Evolutionary conservation across 2,888 invertebrate species (phyloP).

Genomic region (Aplocera efformata): DNA sequence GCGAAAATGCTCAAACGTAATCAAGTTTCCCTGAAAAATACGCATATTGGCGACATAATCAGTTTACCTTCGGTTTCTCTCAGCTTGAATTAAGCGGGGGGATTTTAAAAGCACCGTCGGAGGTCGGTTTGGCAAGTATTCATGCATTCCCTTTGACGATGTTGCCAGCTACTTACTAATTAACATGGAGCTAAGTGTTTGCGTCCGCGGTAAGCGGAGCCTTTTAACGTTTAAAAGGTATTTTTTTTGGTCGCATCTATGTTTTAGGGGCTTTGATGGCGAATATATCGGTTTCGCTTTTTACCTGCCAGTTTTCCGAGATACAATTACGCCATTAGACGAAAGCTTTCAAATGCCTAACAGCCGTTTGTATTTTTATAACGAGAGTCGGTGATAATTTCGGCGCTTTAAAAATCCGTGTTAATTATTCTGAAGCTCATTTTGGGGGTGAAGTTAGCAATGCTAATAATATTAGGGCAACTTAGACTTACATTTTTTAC

Average conservation of each 20-base stretch:
- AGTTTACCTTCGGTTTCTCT: slow-evolving; percentile 75
- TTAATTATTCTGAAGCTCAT: too few species aligned
- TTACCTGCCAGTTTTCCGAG: slow-evolving; percentile 60
- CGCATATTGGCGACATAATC: slow-evolving; percentile 72
- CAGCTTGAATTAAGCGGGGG: slow-evolving; percentile 68
- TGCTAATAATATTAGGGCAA: too few species aligned
- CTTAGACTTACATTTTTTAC: too few species aligned
- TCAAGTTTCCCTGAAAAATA: slow-evolving; percentile 57
- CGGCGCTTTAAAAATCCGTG: background rate
- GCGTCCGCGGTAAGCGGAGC: slow-evolving; percentile 78
- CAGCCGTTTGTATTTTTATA: slow-evolving; percentile 19
- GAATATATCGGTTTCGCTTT: slow-evolving; percentile 68
- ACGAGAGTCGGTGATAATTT: slow-evolving; percentile 11
- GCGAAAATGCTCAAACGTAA: slow-evolving; percentile 40
- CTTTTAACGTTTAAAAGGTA: slow-evolving; percentile 77
- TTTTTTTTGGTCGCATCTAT: slow-evolving; percentile 60
- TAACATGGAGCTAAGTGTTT: slow-evolving; percentile 78
- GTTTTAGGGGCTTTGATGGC: slow-evolving; percentile 71
- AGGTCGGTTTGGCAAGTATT: slow-evolving; percentile 73
- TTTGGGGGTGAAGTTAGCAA: too few species aligned
- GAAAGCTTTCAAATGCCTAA: slow-evolving; percentile 37
- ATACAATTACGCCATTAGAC: slow-evolving; percentile 58
- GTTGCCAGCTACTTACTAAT: slow-evolving; percentile 77
- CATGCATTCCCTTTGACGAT: slow-evolving; percentile 80
- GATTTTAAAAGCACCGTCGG: slow-evolving; percentile 74